Evolutionary conservation across 2,113 vertebrate genomes (phyloP).

Genomic region (Myiopsitta monachus): DNA sequence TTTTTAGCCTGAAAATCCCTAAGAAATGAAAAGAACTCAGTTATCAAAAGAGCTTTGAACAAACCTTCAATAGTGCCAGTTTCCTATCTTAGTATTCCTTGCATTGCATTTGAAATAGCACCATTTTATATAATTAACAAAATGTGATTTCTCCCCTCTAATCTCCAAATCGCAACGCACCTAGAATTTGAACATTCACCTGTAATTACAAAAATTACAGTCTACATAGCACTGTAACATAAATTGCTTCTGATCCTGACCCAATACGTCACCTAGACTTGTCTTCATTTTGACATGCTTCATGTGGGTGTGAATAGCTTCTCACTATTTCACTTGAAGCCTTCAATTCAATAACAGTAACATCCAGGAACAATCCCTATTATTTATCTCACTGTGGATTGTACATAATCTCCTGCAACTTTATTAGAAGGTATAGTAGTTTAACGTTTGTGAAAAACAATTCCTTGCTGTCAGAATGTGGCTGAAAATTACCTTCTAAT

Average conservation of each 20-base stretch:
- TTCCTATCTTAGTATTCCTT: neutral
- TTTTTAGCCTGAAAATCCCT: neutral
- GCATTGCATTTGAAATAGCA: neutral
- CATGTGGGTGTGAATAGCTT: neutral
- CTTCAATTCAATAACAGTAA: constrained; percentile 11
- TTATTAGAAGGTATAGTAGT: neutral
- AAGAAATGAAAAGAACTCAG: neutral
- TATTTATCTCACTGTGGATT: neutral
- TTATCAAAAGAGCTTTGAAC: neutral
- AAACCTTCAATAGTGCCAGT: neutral
- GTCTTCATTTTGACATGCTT: constrained; percentile 8
- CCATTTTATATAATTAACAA: neutral
- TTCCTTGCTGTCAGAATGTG: neutral
- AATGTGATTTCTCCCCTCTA: neutral
- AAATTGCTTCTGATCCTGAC: neutral
- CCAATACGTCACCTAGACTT: neutral
- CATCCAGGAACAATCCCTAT: neutral
- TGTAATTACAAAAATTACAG: neutral
- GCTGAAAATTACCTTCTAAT: neutral
- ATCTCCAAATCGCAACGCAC: neutral
- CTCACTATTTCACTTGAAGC: neutral
- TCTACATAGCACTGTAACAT: neutral
- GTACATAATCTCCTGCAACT: neutral
- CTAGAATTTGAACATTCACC: neutral
- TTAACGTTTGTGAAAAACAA: neutral